phyloP scores from a whole-genome alignment of 2,797 vertebrate genomes.

The Ptychadena robeensis region DNA sequence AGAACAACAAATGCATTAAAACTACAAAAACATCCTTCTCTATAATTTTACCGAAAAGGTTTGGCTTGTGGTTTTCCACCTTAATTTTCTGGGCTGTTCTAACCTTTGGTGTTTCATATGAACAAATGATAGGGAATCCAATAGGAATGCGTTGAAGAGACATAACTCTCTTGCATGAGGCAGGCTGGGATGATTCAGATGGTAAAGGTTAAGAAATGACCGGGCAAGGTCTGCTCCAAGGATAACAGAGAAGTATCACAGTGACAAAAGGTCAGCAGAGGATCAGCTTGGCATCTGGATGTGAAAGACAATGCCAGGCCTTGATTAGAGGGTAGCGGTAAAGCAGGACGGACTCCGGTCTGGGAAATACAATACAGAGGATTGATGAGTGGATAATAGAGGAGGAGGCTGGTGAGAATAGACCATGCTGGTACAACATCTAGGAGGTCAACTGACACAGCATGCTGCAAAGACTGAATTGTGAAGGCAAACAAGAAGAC shows the following conservation, averaged over 20 bases:
- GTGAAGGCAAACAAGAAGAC: slow-evolving; percentile 73
- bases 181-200: background rate
- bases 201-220: background rate
- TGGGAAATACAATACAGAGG: background rate
- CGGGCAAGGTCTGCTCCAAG: background rate
- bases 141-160: background rate
- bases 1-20: too few relatives aligned
- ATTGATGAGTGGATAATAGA: slow-evolving; percentile 1
- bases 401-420: background rate
- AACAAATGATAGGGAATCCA: background rate
- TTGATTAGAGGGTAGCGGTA: background rate
- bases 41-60: too few relatives aligned
- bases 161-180: background rate
- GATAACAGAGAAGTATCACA: background rate
- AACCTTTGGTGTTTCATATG: too few relatives aligned
- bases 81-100: too few relatives aligned
- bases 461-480: slow-evolving; percentile 17
- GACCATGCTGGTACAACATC: background rate
- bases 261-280: slow-evolving; percentile 6
- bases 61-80: too few relatives aligned
- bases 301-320: background rate
- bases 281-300: slow-evolving; percentile 1
- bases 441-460: slow-evolving; percentile 15
- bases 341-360: background rate
- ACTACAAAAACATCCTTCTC: too few relatives aligned